A percentile compares a stretch with the other conserved stretches of the same genome.
These are phyloP conservation scores for Hyperopisus bebe DNA, from an alignment of 2,113 vertebrate species.

Conservation along the genomic window DNA sequence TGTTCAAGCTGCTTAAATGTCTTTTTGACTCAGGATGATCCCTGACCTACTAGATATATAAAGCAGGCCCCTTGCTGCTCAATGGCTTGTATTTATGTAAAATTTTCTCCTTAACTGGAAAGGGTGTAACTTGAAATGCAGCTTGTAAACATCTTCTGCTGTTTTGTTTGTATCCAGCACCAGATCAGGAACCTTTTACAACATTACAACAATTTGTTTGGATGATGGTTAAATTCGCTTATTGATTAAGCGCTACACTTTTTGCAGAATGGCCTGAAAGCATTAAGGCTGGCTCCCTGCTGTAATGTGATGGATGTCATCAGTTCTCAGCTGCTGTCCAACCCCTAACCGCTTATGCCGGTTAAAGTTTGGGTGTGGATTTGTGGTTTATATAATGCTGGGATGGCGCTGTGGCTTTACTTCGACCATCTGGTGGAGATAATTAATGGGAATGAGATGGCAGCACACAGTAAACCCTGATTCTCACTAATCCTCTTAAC, in stretches of 20 bases:
- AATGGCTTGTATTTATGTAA: neutral
- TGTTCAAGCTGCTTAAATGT: neutral
- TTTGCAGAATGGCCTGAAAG: neutral
- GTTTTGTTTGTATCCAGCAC: neutral
- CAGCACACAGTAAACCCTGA: neutral
- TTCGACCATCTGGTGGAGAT: neutral
- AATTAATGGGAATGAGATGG: constrained; percentile 4
- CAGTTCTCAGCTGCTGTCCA: neutral
- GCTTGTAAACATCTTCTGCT: neutral
- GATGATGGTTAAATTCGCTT: neutral
- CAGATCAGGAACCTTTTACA: neutral
- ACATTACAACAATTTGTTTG: neutral
- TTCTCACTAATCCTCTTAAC: constrained; percentile 10
- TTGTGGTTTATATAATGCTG: neutral
- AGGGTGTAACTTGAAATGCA: neutral
- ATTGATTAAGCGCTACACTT: neutral
- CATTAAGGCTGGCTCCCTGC: neutral
- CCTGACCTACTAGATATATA: neutral
- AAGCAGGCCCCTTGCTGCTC: neutral
- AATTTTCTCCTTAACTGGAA: neutral
- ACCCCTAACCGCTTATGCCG: neutral
- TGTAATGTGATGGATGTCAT: neutral
- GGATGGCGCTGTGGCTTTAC: neutral
- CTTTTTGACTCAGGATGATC: neutral
- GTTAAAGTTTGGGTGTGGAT: neutral